These are phyloP conservation scores for Eristalinus aeneus DNA, from an alignment of 2,888 invertebrate genomes.

Conservation along the genomic window DNA sequence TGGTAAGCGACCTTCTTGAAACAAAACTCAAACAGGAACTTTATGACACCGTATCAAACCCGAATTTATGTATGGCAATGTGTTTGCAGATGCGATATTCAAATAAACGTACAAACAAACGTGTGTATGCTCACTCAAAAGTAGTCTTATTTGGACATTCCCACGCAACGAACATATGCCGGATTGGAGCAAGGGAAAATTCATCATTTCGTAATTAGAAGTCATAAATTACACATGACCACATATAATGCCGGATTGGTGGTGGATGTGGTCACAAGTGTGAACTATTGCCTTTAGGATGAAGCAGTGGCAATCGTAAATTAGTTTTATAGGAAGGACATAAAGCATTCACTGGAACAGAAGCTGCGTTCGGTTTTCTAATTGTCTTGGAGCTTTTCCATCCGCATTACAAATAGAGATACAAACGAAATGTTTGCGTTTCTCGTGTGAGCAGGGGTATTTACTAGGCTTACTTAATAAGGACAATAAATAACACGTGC, in stretches of 20 bases:
- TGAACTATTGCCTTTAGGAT: constrained; percentile 73
- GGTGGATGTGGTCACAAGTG: constrained; percentile 74
- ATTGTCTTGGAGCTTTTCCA: constrained; percentile 43
- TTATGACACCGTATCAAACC: constrained; percentile 58
- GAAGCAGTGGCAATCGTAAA: constrained; percentile 57
- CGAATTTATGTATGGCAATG: constrained; percentile 22
- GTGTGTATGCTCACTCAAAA: constrained; percentile 14
- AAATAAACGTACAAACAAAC: not conserved
- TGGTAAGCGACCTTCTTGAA: not conserved
- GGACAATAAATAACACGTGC: constrained; percentile 64
- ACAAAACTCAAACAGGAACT: constrained; percentile 11
- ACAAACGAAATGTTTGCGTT: constrained; percentile 17
- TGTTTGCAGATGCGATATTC: not conserved
- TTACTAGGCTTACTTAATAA: constrained; percentile 49
- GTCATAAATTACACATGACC: constrained; percentile 70
- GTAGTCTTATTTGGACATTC: constrained; percentile 37
- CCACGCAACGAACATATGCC: constrained; percentile 50
- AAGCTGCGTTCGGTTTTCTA: constrained; percentile 53
- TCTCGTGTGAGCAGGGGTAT: not conserved
- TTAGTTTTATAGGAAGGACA: constrained; percentile 68
- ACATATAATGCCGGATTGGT: constrained; percentile 68
- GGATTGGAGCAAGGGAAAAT: constrained; percentile 69
- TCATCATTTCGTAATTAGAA: constrained; percentile 78
- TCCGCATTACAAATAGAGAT: constrained; percentile 56
- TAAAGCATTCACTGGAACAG: constrained; percentile 54